Percentiles rank a stretch among this genome's conserved stretches.
Conservation (phyloP, 2,888 invertebrate genomes). For the Phrixothrix hirtus region DNA sequence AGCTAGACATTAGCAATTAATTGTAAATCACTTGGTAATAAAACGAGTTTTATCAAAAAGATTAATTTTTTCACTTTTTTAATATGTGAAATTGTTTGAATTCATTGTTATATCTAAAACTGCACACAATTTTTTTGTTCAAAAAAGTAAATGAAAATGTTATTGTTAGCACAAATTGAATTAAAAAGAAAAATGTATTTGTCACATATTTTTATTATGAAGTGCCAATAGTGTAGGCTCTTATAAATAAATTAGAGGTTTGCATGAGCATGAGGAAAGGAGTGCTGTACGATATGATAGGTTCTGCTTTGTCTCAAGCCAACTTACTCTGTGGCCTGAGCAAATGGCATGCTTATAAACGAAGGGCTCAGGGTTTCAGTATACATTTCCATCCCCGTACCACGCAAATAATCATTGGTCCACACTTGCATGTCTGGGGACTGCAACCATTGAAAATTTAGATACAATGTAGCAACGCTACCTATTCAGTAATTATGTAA, state of each 20-base stretch:
- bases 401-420: slow-evolving; percentile 99
- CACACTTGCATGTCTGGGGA: slow-evolving; percentile 96
- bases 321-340: slow-evolving; percentile 98
- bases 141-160: background rate
- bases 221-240: slow-evolving; percentile 16
- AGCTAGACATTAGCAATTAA: background rate
- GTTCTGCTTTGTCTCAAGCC: slow-evolving; percentile 39
- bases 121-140: slow-evolving; percentile 9
- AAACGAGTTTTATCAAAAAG: too few species aligned
- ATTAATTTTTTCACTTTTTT: too few species aligned
- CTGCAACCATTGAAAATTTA: slow-evolving; percentile 61
- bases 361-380: slow-evolving; percentile 97
- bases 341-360: slow-evolving; percentile 98
- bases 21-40: too few species aligned
- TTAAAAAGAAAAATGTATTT: slow-evolving; percentile 5
- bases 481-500: background rate
- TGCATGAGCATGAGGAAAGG: slow-evolving; percentile 43
- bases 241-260: slow-evolving; percentile 33
- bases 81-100: too few species aligned
- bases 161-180: slow-evolving; percentile 6
- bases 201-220: slow-evolving; percentile 2
- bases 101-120: slow-evolving; percentile 11
- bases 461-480: too few species aligned
- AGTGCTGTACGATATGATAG: slow-evolving; percentile 35
- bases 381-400: slow-evolving; percentile 99